Evolutionary conservation across 2,113 vertebrate genomes (phyloP).

Genomic region (Chloropsis cyanopogon): DNA sequence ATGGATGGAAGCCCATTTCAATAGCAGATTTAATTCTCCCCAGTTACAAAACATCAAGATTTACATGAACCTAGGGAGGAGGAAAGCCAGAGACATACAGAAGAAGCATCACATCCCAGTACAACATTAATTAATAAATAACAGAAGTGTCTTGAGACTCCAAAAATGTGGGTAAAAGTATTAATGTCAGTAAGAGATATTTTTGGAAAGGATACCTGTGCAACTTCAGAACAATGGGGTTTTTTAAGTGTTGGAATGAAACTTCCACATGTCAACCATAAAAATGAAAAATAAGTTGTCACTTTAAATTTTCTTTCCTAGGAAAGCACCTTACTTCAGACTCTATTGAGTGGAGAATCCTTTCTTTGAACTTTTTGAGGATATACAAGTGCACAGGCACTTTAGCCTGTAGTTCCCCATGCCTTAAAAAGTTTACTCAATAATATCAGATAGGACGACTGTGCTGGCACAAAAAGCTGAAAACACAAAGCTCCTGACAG

Average conservation of each 20-base stretch:
- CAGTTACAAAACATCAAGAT: slow-evolving; percentile 59
- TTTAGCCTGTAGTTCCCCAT: not conserved
- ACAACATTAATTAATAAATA: slow-evolving; percentile 51
- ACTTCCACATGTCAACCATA: slow-evolving; percentile 38
- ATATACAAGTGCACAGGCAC: not conserved
- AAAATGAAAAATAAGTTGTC: slow-evolving; percentile 50
- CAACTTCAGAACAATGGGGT: not conserved
- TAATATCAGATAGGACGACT: not conserved
- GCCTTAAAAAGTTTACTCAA: not conserved
- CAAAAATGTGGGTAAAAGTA: not conserved
- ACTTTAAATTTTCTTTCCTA: not conserved
- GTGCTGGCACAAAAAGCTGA: not conserved
- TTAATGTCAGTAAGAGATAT: slow-evolving; percentile 16
- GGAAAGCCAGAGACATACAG: not conserved
- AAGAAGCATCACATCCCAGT: not conserved
- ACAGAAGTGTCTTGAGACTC: not conserved
- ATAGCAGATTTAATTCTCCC: slow-evolving; percentile 54
- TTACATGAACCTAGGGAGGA: slow-evolving; percentile 26
- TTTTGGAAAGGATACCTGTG: slow-evolving; percentile 32
- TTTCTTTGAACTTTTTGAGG: not conserved
- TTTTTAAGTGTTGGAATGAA: slow-evolving; percentile 23
- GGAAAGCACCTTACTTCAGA: not conserved
- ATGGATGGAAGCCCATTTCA: slow-evolving; percentile 48
- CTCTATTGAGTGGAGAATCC: not conserved
- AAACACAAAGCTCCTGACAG: not conserved